Base-by-base conservation (phyloP, 2,113 vertebrate genomes). In the Merops nubicus region DNA sequence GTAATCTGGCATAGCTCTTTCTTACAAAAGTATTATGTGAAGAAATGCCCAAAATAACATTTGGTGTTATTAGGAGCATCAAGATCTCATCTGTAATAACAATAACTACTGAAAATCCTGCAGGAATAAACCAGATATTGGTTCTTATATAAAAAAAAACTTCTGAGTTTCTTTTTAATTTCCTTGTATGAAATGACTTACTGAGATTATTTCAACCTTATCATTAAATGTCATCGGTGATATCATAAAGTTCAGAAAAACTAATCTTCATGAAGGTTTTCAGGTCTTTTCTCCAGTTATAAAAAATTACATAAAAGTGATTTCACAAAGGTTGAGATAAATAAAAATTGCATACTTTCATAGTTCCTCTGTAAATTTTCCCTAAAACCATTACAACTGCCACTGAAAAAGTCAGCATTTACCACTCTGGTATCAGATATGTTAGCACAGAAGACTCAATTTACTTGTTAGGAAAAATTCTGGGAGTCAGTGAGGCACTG, bases 41-140 rank as follows among this genome's bases (percentile, higher is more conserved):
- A 95, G 95, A 91, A 94, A 96, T 95, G 89, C 97, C 96, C 87
- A 97, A 97, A 98, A 98, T 98, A 98, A 95, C 95, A 54, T 91
- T 94, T 86, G 62, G 28, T 93, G 88, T 81, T 96, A 81, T 83
- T 78, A 92, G 85, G 53, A 90, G 60, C 80, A 95, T 88, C 79
- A 96, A 95, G 20, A 8, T 96, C 93, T 98, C 82, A 47, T 91
- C 91, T 96, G 95, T 94, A 97, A 94, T 91, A 97, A 96, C 92
- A 93, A 77, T 95, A 94, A 92, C 94, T 97, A 69, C 57, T 79
- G 59, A 95, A 97, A 29, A 82, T 80, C 63, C 54, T 82, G 9
- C 34, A 91, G 93, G 81, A 98, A 96, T 96, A 96, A 96, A 96
- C 43, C 11, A 86, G 51, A 64, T 56, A 5, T 74, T 78, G 12